Conservation (phyloP, 1,140 invertebrate genomes). For the Oryzaephilus surinamensis region DNA sequence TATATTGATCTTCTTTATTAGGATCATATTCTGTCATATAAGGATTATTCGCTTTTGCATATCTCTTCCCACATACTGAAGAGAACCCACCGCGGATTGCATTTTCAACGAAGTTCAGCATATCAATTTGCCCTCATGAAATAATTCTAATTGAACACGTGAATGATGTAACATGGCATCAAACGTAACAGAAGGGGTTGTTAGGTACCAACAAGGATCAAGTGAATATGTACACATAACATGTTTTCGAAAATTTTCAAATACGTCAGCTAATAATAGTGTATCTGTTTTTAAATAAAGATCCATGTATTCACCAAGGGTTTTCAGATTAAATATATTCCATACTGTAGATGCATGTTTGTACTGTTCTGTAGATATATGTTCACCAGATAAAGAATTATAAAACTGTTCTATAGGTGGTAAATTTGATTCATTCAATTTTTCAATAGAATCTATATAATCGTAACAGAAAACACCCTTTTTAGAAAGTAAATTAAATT, state of each 20-base stretch:
- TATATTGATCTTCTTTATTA: no score
- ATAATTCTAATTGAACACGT: slow-evolving; percentile 36
- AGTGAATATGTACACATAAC: slow-evolving; percentile 27
- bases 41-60: no score
- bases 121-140: no score
- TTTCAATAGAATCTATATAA: slow-evolving; percentile 24
- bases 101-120: no score
- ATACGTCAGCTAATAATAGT: slow-evolving; percentile 36
- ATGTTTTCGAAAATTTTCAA: slow-evolving; percentile 38
- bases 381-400: slow-evolving; percentile 23
- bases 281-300: slow-evolving; percentile 38
- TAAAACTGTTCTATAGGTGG: slow-evolving; percentile 30
- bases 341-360: slow-evolving; percentile 37
- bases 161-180: slow-evolving; percentile 36
- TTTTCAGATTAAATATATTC: slow-evolving; percentile 34
- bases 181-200: slow-evolving; percentile 34
- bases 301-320: slow-evolving; percentile 35
- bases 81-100: no score
- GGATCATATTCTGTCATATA: no score
- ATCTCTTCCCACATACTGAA: no score
- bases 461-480: slow-evolving; percentile 32
- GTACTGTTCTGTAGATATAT: slow-evolving; percentile 33
- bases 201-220: slow-evolving; percentile 33
- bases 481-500: slow-evolving; percentile 24
- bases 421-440: slow-evolving; percentile 28